Conservation (phyloP, 2,113 vertebrate genomes). For the Chionodraco myersi region DNA sequence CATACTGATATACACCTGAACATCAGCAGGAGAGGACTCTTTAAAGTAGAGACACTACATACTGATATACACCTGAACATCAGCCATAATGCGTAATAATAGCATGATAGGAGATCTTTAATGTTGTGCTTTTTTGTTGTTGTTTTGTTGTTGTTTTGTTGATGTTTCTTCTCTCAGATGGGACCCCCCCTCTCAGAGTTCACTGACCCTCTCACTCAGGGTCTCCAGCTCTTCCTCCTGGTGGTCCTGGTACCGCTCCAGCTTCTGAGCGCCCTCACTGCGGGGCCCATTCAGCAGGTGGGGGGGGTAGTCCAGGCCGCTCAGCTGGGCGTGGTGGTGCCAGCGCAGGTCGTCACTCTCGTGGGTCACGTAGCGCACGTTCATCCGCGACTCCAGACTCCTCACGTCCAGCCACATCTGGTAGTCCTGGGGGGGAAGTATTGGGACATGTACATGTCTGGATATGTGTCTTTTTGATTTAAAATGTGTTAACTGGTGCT, state of each 20-base stretch:
- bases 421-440: conserved; percentile 87
- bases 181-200: conserved; percentile 84
- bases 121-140: conserved; percentile 7
- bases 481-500: no score
- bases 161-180: neutral
- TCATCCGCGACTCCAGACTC: conserved; percentile 91
- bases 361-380: conserved; percentile 96
- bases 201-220: conserved; percentile 95
- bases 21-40: no score
- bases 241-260: conserved; percentile 87
- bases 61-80: no score
- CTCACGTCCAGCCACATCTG: conserved; percentile 97
- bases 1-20: no score
- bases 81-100: no score
- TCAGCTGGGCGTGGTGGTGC: conserved; percentile 91
- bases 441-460: neutral
- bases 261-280: conserved; percentile 76
- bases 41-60: no score
- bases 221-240: conserved; percentile 89
- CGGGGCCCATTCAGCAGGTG: conserved; percentile 83
- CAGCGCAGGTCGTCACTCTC: conserved; percentile 96
- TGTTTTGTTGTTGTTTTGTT: neutral
- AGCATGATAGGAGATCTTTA: no score
- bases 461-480: no score
- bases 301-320: conserved; percentile 88